These are phyloP conservation scores for Phaonia tiefii DNA, from an alignment of 2,888 invertebrate species.

Conservation along the genomic window DNA sequence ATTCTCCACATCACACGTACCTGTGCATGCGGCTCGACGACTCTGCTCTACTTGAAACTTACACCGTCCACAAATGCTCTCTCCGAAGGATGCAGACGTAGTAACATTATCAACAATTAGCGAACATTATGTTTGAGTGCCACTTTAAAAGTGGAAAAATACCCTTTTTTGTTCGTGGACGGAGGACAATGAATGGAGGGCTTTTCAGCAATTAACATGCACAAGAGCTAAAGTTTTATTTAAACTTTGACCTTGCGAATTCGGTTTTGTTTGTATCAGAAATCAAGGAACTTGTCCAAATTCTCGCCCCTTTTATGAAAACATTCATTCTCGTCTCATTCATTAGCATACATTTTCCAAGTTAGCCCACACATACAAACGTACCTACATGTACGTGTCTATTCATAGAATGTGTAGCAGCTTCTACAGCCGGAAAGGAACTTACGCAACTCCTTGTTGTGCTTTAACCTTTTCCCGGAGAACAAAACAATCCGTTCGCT, in stretches of 20 bases:
- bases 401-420: not conserved
- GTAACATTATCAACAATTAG: slow-evolving; percentile 64
- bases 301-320: slow-evolving; percentile 72
- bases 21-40: not conserved
- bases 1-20: not conserved
- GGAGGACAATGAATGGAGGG: slow-evolving; percentile 21
- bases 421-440: not conserved
- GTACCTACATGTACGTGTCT: not conserved
- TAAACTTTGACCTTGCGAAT: slow-evolving; percentile 76
- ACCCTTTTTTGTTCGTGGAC: slow-evolving; percentile 11
- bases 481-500: not conserved
- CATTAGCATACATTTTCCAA: slow-evolving; percentile 45
- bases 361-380: slow-evolving; percentile 4
- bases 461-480: slow-evolving; percentile 49
- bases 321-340: slow-evolving; percentile 50
- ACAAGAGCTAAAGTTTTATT: slow-evolving; percentile 58
- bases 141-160: slow-evolving; percentile 43
- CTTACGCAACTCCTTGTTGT: slow-evolving; percentile 40
- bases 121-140: slow-evolving; percentile 62
- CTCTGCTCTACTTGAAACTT: not conserved
- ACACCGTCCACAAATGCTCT: slow-evolving; percentile 25
- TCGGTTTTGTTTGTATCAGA: slow-evolving; percentile 67
- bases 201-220: slow-evolving; percentile 65
- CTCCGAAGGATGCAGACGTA: slow-evolving; percentile 52
- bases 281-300: slow-evolving; percentile 75